A percentile compares a stretch with the other conserved stretches of the same genome.
Evolutionary conservation across 2,113 vertebrate genomes (phyloP).

Genomic region (Ptychochromis oligacanthus): DNA sequence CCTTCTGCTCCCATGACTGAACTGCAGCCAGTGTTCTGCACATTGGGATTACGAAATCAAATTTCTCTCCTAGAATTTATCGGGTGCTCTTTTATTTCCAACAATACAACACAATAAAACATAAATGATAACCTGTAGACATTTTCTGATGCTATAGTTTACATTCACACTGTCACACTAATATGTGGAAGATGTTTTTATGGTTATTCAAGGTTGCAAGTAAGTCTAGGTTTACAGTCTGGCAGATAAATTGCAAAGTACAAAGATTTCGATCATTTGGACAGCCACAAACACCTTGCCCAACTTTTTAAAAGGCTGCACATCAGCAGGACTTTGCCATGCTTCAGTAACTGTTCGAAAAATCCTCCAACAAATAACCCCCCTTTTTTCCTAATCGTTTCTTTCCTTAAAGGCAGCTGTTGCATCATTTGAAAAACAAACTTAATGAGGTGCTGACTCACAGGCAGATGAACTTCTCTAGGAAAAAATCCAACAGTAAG

Average conservation of each 20-base stretch:
- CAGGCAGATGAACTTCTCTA: background rate
- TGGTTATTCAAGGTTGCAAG: background rate
- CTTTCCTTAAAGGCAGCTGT: background rate
- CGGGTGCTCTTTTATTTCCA: background rate
- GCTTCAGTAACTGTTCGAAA: background rate
- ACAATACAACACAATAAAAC: background rate
- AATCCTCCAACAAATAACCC: background rate
- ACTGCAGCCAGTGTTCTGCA: background rate
- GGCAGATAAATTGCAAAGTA: background rate
- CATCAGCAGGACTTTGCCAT: background rate
- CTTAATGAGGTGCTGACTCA: background rate
- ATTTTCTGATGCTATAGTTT: background rate
- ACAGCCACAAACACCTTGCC: background rate
- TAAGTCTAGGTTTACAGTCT: background rate
- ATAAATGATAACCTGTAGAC: background rate
- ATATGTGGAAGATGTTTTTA: background rate
- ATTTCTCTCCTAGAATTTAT: background rate
- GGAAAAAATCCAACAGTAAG: background rate
- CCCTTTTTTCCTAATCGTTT: background rate
- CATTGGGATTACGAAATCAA: background rate
- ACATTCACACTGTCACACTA: background rate
- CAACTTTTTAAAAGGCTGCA: background rate
- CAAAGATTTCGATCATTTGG: background rate
- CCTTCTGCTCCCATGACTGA: background rate
- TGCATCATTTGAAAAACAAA: constrained; percentile 6